Evolutionary conservation across 2,888 invertebrate genomes (phyloP), one percentile per base, ranked within the genome.

Genomic region (Monoplex corrugatus): DNA sequence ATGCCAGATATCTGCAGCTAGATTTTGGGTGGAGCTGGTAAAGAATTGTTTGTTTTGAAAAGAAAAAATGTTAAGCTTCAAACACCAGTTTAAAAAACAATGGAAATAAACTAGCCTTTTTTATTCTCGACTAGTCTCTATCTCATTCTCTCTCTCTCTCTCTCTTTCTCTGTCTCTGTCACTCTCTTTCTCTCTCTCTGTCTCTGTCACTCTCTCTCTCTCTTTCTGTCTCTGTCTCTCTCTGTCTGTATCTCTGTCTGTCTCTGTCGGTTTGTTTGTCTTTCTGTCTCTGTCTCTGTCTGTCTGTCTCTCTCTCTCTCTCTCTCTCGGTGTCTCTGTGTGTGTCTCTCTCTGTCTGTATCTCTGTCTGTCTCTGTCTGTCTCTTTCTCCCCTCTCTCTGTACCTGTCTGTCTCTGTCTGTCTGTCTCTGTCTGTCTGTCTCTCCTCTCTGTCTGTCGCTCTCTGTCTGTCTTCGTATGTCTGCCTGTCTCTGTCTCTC

Each of bases 401-500:
- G 38, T 38, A 10, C 16, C 23, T 78, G 40, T 80, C 23, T 80
- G 40, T n/a, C 78, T 80, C 6, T 5, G 40, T 80, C 78, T 80
- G 6, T 80, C 40, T 43, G 19, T 78, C 13, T 16, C 78, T 78
- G 19, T 13, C 78, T 78, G 16, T 40, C 38, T 78, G 23, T 78
- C 78, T 72, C 38, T 72, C 72, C 72, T 72, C 2, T 8, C 72
- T 35, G 0, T 72, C 72, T 72, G 0, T 2, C 35, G 32, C 35
- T 72, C 72, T 2, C 72, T 72, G 10, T 32, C 72, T 72, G 35
- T 72, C 72, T n/a, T n/a, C n/a, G n/a, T n/a, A n/a, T n/a, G n/a
- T n/a, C n/a, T n/a, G n/a, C n/a, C n/a, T n/a, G n/a, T 72, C 72
- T 72, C 72, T 72, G 6, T 72, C 72, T 72, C 35, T 72, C 72